phyloP scores from a whole-genome alignment of 2,113 vertebrate genomes.

The Cacatua alba region DNA sequence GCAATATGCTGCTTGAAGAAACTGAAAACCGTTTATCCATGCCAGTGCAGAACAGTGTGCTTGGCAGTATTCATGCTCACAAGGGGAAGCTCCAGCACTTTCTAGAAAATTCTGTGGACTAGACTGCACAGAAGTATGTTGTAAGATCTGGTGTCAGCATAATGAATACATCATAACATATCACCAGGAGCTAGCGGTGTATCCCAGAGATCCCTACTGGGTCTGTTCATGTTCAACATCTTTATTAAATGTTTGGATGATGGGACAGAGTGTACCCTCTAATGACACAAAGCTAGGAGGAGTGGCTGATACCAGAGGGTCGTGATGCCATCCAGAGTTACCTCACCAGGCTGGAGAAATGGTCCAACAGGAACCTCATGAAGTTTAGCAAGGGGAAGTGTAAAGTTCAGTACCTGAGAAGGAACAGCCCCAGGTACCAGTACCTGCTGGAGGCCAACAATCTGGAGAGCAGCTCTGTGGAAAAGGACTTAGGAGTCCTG shows the following conservation, averaged over 20 bases:
- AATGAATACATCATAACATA: background rate
- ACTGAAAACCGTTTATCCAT: background rate
- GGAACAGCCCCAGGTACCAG: background rate
- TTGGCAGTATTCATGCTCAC: background rate
- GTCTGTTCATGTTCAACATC: background rate
- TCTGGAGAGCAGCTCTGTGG: background rate
- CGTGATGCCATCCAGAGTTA: background rate
- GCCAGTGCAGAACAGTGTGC: background rate
- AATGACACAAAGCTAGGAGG: background rate
- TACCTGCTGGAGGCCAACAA: background rate
- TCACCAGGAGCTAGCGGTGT: accelerated
- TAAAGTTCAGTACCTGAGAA: background rate
- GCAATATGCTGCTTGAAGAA: background rate
- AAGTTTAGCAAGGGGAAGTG: background rate
- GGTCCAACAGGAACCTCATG: background rate
- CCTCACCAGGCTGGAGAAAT: background rate
- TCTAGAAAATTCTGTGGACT: background rate
- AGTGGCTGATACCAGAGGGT: background rate
- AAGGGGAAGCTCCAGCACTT: background rate
- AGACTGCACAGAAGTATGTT: background rate
- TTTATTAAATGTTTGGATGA: background rate
- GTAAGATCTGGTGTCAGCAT: background rate
- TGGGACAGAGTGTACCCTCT: background rate
- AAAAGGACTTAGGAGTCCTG: background rate
- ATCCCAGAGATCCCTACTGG: background rate